Base-by-base conservation (phyloP, 53 echinoderm and acorn worm species). In the Zoroaster sp. region DNA sequence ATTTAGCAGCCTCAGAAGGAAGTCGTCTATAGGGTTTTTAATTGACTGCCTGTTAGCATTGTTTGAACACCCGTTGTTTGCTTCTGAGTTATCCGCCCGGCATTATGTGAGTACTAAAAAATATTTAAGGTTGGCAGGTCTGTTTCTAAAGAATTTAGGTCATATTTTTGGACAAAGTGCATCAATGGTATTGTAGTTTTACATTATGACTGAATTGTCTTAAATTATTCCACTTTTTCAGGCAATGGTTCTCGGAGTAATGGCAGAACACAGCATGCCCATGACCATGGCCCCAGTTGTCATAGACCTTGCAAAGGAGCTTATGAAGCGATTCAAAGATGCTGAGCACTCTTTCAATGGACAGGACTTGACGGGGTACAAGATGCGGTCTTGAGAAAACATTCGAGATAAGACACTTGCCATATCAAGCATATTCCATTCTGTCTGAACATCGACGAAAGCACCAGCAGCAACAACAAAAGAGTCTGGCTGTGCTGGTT, bases 191-290 rank as follows among this genome's bases (percentile, higher is more conserved):
- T 52, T 52, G 52, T 52, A 15, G 52, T 52, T 52, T 52, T 52
- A 52, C 52, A n/a, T 52, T 15, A 3, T 52, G 52, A 52, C 17
- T 52, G 52, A 52, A 52, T 52, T 4, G 52, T 52, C 52, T 52
- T 52, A 52, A 52, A 52, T 5, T 69, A 31, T 52, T 52, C 52
- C 52, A 52, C 11, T 73, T 73, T 3, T 73, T 73, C 73, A 73
- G 73, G 73, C 73, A 20, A 41, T 40, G 73, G 73, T 88, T 54
- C 88, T 88, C n/a, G 77, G 63, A 36, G 88, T 88, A 21, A 42
- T 88, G 28, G 68, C 88, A 77, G 78, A 88, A 43, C 65, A 88
- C 45, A 63, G 44, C 43, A 78, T 90, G 33, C 77, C 89, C 34
- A 55, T 89, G 36, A 69, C 89, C 66, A 78, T 89, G 79, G 88